These are phyloP conservation scores for Hylaeus volcanicus DNA, from an alignment of 1,140 invertebrate genomes.

Conservation along the genomic window DNA sequence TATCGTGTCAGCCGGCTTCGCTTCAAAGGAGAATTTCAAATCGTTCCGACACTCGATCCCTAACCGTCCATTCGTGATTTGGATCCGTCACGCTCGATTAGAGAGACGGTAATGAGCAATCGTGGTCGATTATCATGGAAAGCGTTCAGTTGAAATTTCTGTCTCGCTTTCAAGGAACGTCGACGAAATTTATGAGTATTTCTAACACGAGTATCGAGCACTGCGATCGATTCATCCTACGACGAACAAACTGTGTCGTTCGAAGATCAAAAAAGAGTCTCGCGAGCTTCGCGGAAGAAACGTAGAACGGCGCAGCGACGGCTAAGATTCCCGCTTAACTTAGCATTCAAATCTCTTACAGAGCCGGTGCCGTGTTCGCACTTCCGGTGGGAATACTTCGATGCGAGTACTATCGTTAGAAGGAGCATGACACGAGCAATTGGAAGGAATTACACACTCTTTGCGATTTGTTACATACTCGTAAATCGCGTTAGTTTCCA, in stretches of 20 bases:
- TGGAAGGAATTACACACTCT: not conserved
- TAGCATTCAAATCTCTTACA: constrained; percentile 79
- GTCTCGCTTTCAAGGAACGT: not conserved
- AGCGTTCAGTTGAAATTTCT: not conserved
- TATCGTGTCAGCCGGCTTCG: not conserved
- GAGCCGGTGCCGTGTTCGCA: constrained; percentile 25
- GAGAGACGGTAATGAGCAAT: not conserved
- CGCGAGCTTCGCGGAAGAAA: constrained; percentile 42
- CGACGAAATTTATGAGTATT: not conserved
- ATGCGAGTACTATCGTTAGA: not conserved
- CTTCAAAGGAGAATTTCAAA: not conserved
- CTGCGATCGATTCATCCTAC: not conserved
- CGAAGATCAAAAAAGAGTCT: not conserved
- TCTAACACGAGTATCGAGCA: not conserved
- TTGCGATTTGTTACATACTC: no score
- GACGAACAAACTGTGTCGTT: not conserved
- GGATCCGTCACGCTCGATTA: not conserved
- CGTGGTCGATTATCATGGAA: not conserved
- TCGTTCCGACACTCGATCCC: not conserved
- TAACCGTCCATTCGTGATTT: not conserved
- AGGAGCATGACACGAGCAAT: not conserved
- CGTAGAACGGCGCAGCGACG: constrained; percentile 52
- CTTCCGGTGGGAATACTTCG: constrained; percentile 29
- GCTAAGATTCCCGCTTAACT: constrained; percentile 78
- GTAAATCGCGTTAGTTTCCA: no score